Base-by-base conservation (phyloP, 2,113 vertebrate species). In the Turnix velox region DNA sequence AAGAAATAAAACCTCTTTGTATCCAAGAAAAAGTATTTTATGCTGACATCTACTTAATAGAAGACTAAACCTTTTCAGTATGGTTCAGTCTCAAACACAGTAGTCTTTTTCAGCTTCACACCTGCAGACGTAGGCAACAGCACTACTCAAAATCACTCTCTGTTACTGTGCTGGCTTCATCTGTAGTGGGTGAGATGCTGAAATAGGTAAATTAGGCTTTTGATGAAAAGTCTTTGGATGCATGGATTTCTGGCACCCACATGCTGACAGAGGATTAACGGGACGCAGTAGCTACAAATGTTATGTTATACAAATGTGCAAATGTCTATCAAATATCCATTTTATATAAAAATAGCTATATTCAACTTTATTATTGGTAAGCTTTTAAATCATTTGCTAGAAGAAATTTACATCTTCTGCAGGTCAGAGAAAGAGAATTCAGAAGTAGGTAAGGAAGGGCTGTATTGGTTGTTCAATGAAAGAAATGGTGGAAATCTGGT, bases 131-230 rank as follows among this genome's bases (percentile, higher is more conserved):
- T n/a, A 61, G 80, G 63, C 24, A 27, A 48, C 25, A 59, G 4
- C 66, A 35, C 14, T 43, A 5, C 55, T 84, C 69, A 79, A 84
- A 54, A 75, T 33, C 40, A 15, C 45, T 28, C 33, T 75, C 63
- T 87, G 58, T 80, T 84, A 57, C 42, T 68, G 78, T 57, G 48
- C 63, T 57, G 76, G 82, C 52, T 68, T 85, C 76, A 39, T 84
- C 69, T 68, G 1, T 16, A 37, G 48, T 28, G 69, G 28, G 8
- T 25, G 73, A 87, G 84, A 75, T 82, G 61, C 61, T 79, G 57
- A 49, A 94, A 45, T 61, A 30, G 57, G 25, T 57, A 79, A 18
- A 59, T 74, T 6, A 12, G 14, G 4, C 8, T 81, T 94, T 87
- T 78, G 81, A 40, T 78, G 33, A 30, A 63, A 65, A 58, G 27